Evolutionary conservation across 2,113 vertebrate genomes (phyloP), one percentile per base, ranked within the genome.

Genomic region (Takifugu flavidus): DNA sequence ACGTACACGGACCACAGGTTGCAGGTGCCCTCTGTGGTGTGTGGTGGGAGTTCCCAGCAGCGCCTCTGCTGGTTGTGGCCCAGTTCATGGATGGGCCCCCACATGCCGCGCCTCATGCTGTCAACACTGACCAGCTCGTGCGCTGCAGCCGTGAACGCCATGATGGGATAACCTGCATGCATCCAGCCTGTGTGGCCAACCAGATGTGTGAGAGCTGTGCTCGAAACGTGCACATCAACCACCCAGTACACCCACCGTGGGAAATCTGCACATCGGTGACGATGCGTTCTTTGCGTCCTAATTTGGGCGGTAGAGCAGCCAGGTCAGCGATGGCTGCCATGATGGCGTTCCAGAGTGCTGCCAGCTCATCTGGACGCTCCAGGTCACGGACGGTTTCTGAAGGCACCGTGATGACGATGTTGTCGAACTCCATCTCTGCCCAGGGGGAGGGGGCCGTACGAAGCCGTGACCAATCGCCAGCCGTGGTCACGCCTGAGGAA

Each of bases 1-100:
- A 92, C 75, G 25, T 90, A 94, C 65, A 93, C 70, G 1, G 91
- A 87, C 93, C 92, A 94, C 70, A 95, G 85, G 74, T 94, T 95
- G 79, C 91, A 94, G 1, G 91, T 92, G 11, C 89, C 86, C 70
- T 94, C 93, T 0, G 87, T 91, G 54, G 91, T 93, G 56, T 93
- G 80, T 6, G 86, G 49, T 3, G 65, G 77, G 67, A 95, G 92
- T 61, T 92, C 89, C 93, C 93, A 95, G 27, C 59, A 78, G 2
- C 25, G 1, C 53, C 82, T 79, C 78, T 94, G 93, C 27, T 93
- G 91, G 57, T 93, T 94, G 85, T 94, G 92, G 51, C 92, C 92
- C 54, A 95, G 50, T 26, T 92, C 90, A 2, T 91, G 91, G 14
- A 87, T 75, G 7, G 71, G 10, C 0, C 82, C 87, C 87, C 91